phyloP scores from a whole-genome alignment of 2,888 invertebrate genomes.

The Petrophora chlorosata region DNA sequence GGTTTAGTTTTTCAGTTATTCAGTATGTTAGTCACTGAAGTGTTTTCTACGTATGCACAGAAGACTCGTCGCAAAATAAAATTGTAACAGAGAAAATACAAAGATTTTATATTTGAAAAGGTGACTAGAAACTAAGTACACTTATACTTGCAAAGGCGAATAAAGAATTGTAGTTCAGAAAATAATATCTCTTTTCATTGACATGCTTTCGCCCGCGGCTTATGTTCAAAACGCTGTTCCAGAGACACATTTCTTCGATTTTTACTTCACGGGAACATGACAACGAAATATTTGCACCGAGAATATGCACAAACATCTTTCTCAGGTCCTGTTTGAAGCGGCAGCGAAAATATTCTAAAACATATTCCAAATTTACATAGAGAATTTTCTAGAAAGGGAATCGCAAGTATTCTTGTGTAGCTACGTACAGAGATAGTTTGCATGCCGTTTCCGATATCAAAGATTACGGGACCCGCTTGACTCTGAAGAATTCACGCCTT shows the following conservation, averaged over 20 bases:
- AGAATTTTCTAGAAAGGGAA: constrained; percentile 25
- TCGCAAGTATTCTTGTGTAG: constrained; percentile 25
- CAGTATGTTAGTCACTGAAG: too few species aligned
- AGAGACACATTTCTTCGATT: neutral
- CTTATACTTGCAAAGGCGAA: too few species aligned
- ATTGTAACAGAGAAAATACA: too few species aligned
- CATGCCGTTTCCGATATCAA: constrained; percentile 21
- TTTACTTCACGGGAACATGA: neutral
- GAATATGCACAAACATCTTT: constrained; percentile 5
- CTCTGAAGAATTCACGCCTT: constrained; percentile 8
- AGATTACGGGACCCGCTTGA: constrained; percentile 8
- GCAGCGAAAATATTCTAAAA: constrained; percentile 18
- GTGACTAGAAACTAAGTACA: too few species aligned
- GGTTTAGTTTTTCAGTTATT: too few species aligned
- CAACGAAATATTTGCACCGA: neutral
- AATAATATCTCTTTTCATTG: too few species aligned
- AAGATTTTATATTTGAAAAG: too few species aligned
- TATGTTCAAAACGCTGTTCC: too few species aligned
- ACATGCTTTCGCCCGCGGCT: too few species aligned
- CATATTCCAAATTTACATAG: constrained; percentile 13
- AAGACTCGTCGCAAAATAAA: too few species aligned
- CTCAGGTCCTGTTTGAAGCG: constrained; percentile 3
- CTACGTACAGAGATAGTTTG: constrained; percentile 16
- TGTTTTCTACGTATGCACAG: too few species aligned
- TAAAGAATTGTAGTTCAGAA: too few species aligned